These are phyloP conservation scores for Chlamydotis undulata DNA, from an alignment of 2,113 vertebrate genomes.

Conservation along the genomic window DNA sequence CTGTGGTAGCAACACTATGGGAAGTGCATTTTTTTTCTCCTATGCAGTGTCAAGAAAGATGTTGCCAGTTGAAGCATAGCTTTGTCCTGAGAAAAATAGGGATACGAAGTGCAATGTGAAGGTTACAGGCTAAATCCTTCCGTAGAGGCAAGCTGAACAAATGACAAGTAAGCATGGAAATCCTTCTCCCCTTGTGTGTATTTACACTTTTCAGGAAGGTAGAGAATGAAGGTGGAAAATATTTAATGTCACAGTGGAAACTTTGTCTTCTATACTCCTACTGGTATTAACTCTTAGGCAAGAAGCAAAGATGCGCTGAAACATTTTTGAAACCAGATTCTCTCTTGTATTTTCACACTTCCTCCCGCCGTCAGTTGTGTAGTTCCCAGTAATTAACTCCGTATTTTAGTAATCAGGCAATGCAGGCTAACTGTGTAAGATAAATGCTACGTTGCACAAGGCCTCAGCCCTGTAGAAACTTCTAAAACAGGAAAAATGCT, in stretches of 20 bases:
- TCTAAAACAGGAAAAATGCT: neutral
- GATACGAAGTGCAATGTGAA: rapidly evolving
- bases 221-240: neutral
- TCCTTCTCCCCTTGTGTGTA: neutral
- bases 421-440: neutral
- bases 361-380: neutral
- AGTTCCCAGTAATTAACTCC: neutral
- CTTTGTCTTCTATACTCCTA: neutral
- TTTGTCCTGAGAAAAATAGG: neutral
- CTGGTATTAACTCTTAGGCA: neutral
- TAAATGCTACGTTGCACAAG: neutral
- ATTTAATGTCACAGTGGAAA: neutral
- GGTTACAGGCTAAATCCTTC: neutral
- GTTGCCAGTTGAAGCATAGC: neutral
- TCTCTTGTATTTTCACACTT: neutral
- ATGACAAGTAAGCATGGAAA: neutral
- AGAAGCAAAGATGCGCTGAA: neutral
- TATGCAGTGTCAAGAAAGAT: neutral
- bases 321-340: neutral
- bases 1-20: rapidly evolving
- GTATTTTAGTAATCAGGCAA: neutral
- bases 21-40: neutral
- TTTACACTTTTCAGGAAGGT: neutral
- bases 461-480: neutral
- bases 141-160: neutral